These are phyloP conservation scores for Camponotus vicinus DNA, from an alignment of 1,140 invertebrate genomes.

Conservation along the genomic window DNA sequence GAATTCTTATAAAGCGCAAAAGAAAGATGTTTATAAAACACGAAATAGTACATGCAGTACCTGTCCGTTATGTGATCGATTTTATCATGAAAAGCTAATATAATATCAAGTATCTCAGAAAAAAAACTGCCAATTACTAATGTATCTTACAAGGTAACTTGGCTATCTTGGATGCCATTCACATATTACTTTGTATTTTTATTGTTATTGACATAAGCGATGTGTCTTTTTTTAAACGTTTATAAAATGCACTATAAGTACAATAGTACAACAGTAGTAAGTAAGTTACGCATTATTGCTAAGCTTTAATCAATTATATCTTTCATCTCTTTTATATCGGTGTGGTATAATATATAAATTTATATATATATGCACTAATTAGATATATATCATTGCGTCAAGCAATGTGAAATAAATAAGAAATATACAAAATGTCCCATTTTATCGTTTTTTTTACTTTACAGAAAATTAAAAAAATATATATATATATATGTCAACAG, in stretches of 20 bases:
- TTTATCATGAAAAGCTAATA: neutral
- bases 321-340: neutral
- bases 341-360: neutral
- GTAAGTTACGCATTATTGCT: constrained; percentile 20
- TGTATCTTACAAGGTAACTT: constrained; percentile 24
- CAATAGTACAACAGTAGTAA: constrained; percentile 20
- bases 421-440: neutral
- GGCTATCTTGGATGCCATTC: neutral
- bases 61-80: constrained; percentile 29
- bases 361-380: no score
- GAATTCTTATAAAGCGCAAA: constrained; percentile 36
- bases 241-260: constrained; percentile 14
- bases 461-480: no score
- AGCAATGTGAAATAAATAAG: neutral
- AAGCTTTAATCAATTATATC: constrained; percentile 10
- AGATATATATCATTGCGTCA: no score
- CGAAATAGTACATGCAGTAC: constrained; percentile 12
- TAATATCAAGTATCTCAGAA: constrained; percentile 14
- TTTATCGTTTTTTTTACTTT: neutral
- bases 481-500: no score
- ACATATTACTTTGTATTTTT: constrained; percentile 28
- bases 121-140: neutral
- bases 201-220: constrained; percentile 8
- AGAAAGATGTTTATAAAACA: constrained; percentile 31
- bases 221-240: constrained; percentile 6